phyloP scores from a whole-genome alignment of 2,797 vertebrate genomes.

The Ceryle rudis region DNA sequence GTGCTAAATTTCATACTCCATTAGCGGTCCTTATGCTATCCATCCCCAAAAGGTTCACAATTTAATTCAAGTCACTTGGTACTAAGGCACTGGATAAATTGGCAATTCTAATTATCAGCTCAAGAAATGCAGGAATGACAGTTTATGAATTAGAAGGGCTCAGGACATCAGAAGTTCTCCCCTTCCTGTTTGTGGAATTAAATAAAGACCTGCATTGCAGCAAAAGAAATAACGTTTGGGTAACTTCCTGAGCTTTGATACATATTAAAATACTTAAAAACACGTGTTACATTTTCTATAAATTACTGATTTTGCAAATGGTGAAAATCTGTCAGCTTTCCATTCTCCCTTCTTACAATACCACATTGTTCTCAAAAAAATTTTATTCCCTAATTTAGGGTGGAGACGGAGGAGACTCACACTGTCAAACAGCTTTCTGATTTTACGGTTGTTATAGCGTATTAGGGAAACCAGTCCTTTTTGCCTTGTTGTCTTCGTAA shows the following conservation, averaged over 20 bases:
- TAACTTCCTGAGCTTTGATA: background rate
- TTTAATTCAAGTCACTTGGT: conserved; percentile 64
- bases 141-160: background rate
- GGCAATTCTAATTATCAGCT: conserved; percentile 42
- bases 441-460: background rate
- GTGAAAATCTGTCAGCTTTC: background rate
- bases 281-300: background rate
- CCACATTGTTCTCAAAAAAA: background rate
- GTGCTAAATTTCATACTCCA: conserved; percentile 53
- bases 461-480: background rate
- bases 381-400: background rate
- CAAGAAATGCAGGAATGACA: conserved; percentile 30
- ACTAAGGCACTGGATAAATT: conserved; percentile 34
- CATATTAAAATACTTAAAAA: background rate
- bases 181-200: background rate
- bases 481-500: background rate
- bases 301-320: background rate
- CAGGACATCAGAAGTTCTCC: background rate
- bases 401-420: background rate
- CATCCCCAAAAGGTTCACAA: conserved; percentile 52
- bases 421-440: background rate
- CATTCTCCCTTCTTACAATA: background rate
- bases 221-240: background rate
- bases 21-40: conserved; percentile 51
- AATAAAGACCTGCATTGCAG: conserved; percentile 15